Conservation (phyloP, 2,797 vertebrate species). For the Uromys caudimaculatus region DNA sequence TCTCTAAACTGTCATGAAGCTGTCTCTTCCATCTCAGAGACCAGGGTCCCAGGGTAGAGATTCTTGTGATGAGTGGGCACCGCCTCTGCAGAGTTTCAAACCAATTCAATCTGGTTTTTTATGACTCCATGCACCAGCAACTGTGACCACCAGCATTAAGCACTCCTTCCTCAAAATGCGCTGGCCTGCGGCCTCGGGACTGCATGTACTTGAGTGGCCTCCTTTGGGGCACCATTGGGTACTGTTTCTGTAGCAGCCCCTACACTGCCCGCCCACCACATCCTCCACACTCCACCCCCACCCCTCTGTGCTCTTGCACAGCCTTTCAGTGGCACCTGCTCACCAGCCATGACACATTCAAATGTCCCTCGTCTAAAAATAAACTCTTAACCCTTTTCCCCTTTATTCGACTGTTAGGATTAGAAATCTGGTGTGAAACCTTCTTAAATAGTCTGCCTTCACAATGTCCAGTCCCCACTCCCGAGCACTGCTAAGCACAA, state of each 20-base stretch:
- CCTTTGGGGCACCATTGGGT: neutral
- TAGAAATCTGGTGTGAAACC: conserved; percentile 32
- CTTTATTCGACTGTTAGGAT: conserved; percentile 44
- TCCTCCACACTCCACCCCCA: neutral
- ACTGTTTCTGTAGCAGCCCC: neutral
- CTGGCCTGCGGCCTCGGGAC: neutral
- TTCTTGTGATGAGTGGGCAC: neutral
- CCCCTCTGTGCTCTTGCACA: neutral
- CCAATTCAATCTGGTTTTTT: neutral
- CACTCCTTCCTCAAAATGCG: neutral
- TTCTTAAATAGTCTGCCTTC: conserved; percentile 25
- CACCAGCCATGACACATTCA: neutral
- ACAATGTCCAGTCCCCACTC: conserved; percentile 15
- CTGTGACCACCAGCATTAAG: neutral
- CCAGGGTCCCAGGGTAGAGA: neutral
- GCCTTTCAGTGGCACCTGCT: neutral
- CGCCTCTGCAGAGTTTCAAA: neutral
- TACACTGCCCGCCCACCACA: neutral
- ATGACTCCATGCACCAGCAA: neutral
- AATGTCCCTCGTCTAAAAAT: conserved; percentile 4
- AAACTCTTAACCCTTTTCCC: neutral
- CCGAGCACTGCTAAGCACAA: neutral
- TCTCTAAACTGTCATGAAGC: neutral
- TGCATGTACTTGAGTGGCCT: neutral
- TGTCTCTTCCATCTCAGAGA: neutral